Percentiles rank a stretch among this genome's conserved stretches.
These are phyloP conservation scores for Drosophila antonietae DNA, from an alignment of 2,888 invertebrate species.

Conservation along the genomic window DNA sequence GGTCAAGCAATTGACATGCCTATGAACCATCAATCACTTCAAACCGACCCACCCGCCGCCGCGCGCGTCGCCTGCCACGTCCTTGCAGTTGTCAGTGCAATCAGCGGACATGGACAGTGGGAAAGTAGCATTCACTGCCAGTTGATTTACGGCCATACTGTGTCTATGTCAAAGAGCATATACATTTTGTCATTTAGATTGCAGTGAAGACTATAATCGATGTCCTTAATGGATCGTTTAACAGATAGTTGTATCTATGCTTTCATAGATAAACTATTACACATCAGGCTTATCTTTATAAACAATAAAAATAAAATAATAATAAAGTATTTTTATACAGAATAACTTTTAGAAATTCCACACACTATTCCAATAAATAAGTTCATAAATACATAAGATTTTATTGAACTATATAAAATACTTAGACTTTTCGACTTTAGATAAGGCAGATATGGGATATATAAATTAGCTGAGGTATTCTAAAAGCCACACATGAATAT, in stretches of 20 bases:
- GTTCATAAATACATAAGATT: no score
- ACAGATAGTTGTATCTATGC: neutral
- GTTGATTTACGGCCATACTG: slow-evolving; percentile 14
- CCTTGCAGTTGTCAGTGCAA: slow-evolving; percentile 66
- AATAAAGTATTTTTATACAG: no score
- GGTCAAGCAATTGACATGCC: slow-evolving; percentile 74
- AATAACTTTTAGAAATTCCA: no score
- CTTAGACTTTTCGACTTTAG: no score
- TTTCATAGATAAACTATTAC: neutral
- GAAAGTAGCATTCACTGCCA: slow-evolving; percentile 20
- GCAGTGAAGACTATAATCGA: neutral
- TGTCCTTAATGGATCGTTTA: neutral
- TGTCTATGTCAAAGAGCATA: slow-evolving; percentile 11
- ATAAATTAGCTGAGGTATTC: neutral
- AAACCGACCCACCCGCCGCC: slow-evolving; percentile 34
- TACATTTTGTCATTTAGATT: slow-evolving; percentile 14
- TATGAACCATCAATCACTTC: slow-evolving; percentile 77
- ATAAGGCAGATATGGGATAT: neutral
- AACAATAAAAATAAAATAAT: no score
- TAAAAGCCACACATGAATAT: neutral
- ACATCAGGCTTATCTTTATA: neutral
- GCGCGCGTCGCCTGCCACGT: slow-evolving; percentile 12
- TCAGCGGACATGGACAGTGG: slow-evolving; percentile 57
- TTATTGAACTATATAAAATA: no score
- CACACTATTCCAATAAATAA: no score